Percentiles rank a stretch among this genome's conserved stretches.
These are phyloP conservation scores for Craniophora ligustri DNA, from an alignment of 2,888 invertebrate genomes.

Conservation along the genomic window DNA sequence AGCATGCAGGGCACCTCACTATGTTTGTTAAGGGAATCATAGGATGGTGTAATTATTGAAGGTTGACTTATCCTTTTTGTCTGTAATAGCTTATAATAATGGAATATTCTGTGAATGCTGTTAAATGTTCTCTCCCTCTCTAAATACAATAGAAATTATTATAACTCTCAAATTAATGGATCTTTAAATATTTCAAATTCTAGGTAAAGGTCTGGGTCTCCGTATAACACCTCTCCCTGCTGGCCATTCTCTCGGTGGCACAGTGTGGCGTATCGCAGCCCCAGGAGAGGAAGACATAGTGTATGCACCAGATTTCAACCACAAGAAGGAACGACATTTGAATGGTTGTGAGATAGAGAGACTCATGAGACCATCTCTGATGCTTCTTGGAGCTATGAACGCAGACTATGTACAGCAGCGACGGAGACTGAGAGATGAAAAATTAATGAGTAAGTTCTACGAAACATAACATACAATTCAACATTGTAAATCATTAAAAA, in stretches of 20 bases:
- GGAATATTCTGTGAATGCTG: no score
- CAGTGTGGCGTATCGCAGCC: slow-evolving; percentile 99
- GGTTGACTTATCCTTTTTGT: no score
- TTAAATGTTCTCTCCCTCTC: no score
- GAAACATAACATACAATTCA: neutral
- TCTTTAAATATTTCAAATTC: slow-evolving; percentile 29
- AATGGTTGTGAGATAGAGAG: slow-evolving; percentile 98
- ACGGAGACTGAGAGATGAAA: slow-evolving; percentile 97
- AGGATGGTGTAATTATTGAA: no score
- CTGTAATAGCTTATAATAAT: no score
- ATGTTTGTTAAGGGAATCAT: no score
- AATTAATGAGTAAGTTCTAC: slow-evolving; percentile 95
- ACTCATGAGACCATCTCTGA: slow-evolving; percentile 96
- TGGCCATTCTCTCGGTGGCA: slow-evolving; percentile 99
- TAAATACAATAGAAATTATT: no score
- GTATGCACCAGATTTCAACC: slow-evolving; percentile 99
- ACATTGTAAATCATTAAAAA: no score
- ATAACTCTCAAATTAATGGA: no score
- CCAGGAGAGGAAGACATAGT: slow-evolving; percentile 99
- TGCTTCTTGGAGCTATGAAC: slow-evolving; percentile 98
- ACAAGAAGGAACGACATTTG: slow-evolving; percentile 99
- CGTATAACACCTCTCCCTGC: slow-evolving; percentile 98
- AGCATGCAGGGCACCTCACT: no score
- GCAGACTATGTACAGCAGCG: slow-evolving; percentile 97
- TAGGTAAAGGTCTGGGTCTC: slow-evolving; percentile 98